These are phyloP conservation scores for Philaenus spumarius DNA, from an alignment of 1,140 invertebrate genomes.

Conservation along the genomic window DNA sequence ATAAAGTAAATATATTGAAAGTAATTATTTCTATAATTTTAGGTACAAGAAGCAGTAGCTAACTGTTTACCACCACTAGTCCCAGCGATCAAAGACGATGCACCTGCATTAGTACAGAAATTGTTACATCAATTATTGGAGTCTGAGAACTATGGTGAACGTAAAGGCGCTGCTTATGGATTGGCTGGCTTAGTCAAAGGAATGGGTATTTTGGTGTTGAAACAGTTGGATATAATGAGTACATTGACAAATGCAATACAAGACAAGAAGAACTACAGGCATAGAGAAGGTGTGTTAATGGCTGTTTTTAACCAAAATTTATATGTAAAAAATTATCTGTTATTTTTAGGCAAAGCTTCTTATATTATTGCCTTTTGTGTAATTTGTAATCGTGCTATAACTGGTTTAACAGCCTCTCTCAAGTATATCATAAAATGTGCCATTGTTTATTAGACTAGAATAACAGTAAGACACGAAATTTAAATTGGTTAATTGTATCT, in stretches of 20 bases:
- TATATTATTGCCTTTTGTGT: too few relatives aligned
- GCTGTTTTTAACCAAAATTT: too few relatives aligned
- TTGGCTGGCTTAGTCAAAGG: slow-evolving; percentile 62
- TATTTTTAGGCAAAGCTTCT: too few relatives aligned
- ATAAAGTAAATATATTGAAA: too few relatives aligned
- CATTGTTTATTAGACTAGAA: too few relatives aligned
- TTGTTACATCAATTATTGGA: slow-evolving; percentile 83
- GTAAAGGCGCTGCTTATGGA: slow-evolving; percentile 86
- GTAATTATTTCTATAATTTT: too few relatives aligned
- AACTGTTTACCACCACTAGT: slow-evolving; percentile 93
- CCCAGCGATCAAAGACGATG: slow-evolving; percentile 84
- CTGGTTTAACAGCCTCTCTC: too few relatives aligned
- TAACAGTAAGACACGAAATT: too few relatives aligned
- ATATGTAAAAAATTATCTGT: too few relatives aligned
- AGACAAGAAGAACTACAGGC: slow-evolving; percentile 92
- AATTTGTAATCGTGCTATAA: too few relatives aligned
- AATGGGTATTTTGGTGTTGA: slow-evolving; percentile 90
- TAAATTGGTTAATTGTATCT: too few relatives aligned
- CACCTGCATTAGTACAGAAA: slow-evolving; percentile 79
- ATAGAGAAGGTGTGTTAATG: slow-evolving; percentile 80
- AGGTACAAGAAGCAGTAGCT: slow-evolving; percentile 97
- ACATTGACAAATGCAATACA: slow-evolving; percentile 91
- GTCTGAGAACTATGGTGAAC: slow-evolving; percentile 94
- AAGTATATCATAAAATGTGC: too few relatives aligned
- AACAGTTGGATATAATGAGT: slow-evolving; percentile 94